These are phyloP conservation scores for Phoxinus dragarum DNA, from an alignment of 2,797 vertebrate genomes.

Conservation along the genomic window DNA sequence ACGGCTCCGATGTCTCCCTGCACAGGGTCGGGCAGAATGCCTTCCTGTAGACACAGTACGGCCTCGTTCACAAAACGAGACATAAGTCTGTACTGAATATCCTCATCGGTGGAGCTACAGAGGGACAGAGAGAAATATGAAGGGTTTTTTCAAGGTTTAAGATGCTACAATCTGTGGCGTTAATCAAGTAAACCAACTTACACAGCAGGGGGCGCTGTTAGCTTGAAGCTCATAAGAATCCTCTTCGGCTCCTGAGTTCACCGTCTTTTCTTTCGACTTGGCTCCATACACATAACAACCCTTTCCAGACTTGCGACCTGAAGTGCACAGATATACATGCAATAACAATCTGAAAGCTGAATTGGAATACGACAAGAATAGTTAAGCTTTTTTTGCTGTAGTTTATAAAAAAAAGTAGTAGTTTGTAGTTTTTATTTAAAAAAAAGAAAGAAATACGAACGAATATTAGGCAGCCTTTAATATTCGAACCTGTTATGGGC, in stretches of 20 bases:
- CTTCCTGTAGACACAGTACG: slow-evolving; percentile 84
- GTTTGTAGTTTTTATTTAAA: too few species aligned
- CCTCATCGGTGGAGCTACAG: slow-evolving; percentile 78
- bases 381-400: background rate
- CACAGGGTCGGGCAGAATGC: slow-evolving; percentile 80
- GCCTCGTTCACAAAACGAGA: slow-evolving; percentile 85
- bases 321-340: background rate
- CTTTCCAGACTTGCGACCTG: slow-evolving; percentile 87
- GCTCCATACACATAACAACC: slow-evolving; percentile 84
- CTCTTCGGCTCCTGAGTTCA: slow-evolving; percentile 81
- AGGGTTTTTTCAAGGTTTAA: background rate
- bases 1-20: slow-evolving; percentile 89
- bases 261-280: slow-evolving; percentile 76
- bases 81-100: slow-evolving; percentile 84
- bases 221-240: slow-evolving; percentile 78
- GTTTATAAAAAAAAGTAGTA: background rate
- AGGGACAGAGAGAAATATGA: slow-evolving; percentile 3
- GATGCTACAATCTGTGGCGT: background rate
- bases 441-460: too few species aligned
- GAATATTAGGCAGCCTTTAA: too few species aligned
- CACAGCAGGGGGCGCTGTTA: slow-evolving; percentile 79
- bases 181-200: slow-evolving; percentile 64
- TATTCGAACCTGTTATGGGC: too few species aligned
- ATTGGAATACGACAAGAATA: background rate
- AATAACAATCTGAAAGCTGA: background rate